Evolutionary conservation across 2,888 invertebrate species (phyloP).

Genomic region (Zaprionus obscuricornis): DNA sequence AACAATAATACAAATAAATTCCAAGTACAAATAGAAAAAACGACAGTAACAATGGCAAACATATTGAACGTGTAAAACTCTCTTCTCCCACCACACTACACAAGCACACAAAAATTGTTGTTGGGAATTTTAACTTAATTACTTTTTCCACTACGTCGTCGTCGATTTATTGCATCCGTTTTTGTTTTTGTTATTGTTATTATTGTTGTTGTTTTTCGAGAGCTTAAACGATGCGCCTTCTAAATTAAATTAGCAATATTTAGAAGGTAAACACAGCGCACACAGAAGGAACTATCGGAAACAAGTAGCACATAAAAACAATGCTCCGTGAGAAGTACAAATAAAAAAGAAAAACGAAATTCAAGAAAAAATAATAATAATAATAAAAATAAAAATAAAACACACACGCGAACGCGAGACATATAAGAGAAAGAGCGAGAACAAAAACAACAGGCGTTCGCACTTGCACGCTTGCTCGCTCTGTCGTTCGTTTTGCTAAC

Average conservation of each 20-base stretch:
- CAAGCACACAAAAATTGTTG: slow-evolving; percentile 1
- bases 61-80: no score
- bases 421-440: background rate
- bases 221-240: slow-evolving; percentile 10
- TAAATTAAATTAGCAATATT: slow-evolving; percentile 55
- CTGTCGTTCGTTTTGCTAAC: no score
- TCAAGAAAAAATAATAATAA: slow-evolving; percentile 23
- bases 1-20: background rate
- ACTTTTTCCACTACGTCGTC: slow-evolving; percentile 22
- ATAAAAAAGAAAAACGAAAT: slow-evolving; percentile 32
- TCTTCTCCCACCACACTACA: background rate
- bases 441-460: background rate
- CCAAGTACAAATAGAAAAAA: background rate
- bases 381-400: slow-evolving; percentile 4
- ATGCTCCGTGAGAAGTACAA: slow-evolving; percentile 31
- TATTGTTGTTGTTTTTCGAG: no score
- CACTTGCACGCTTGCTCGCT: no score
- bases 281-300: slow-evolving; percentile 21
- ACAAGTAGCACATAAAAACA: slow-evolving; percentile 33
- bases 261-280: slow-evolving; percentile 22
- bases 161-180: slow-evolving; percentile 28
- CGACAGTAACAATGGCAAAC: background rate
- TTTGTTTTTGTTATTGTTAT: no score
- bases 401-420: background rate
- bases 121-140: slow-evolving; percentile 32